Percentiles rank a stretch among this genome's conserved stretches.
These are phyloP conservation scores for Epinotia brunnichana DNA, from an alignment of 2,888 invertebrate genomes.

Conservation along the genomic window DNA sequence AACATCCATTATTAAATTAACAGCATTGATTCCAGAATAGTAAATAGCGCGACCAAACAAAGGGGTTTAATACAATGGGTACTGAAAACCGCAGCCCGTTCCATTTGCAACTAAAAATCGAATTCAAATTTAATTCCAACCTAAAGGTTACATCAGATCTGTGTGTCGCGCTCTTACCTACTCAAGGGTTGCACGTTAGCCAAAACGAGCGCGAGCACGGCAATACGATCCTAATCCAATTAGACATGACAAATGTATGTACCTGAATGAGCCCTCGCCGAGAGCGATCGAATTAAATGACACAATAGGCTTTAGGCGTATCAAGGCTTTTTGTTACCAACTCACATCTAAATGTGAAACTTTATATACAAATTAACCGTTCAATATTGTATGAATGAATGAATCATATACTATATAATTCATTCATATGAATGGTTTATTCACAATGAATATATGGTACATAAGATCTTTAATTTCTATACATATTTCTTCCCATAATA, in stretches of 20 bases:
- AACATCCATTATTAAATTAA: not conserved
- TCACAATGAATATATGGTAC: too few species aligned
- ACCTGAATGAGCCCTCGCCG: not conserved
- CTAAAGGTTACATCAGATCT: not conserved
- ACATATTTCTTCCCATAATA: too few species aligned
- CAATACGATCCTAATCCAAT: not conserved
- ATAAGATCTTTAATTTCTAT: too few species aligned
- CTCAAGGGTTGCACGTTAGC: not conserved
- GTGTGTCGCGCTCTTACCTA: not conserved
- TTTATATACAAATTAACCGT: too few species aligned
- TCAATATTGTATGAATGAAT: too few species aligned
- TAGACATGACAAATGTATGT: not conserved
- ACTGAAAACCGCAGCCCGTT: not conserved
- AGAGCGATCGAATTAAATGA: conserved; percentile 5
- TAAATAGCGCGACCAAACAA: conserved; percentile 16
- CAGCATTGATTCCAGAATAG: not conserved
- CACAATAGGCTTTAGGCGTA: not conserved
- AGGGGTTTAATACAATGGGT: conserved; percentile 6
- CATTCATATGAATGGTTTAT: too few species aligned
- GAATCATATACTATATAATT: too few species aligned
- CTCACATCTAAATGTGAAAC: not conserved
- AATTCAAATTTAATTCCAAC: not conserved
- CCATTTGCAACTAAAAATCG: not conserved
- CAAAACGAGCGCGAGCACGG: not conserved
- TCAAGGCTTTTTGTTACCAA: not conserved